phyloP scores from a whole-genome alignment of 2,113 vertebrate species.

The Varanus komodoensis region DNA sequence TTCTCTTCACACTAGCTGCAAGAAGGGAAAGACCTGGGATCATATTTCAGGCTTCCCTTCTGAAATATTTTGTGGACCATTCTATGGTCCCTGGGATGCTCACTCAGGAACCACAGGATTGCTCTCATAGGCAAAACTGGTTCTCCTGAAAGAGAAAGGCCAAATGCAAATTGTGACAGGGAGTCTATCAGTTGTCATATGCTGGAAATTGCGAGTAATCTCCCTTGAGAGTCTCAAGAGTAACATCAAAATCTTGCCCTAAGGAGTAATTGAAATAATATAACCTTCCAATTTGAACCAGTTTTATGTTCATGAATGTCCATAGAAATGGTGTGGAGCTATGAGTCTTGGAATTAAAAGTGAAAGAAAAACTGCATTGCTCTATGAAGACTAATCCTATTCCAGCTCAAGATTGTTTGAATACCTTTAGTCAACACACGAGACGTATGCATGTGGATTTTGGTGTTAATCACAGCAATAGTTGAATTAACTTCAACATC shows the following conservation, averaged over 20 bases:
- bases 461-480: conserved; percentile 5
- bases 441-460: not conserved
- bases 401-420: not conserved
- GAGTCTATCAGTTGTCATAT: not conserved
- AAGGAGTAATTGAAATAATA: not conserved
- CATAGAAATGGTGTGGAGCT: not conserved
- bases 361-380: not conserved
- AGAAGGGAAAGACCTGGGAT: too few species aligned
- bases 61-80: too few species aligned
- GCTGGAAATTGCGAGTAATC: not conserved
- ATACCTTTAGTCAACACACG: not conserved
- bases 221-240: not conserved
- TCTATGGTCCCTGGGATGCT: too few species aligned
- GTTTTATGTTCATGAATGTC: not conserved
- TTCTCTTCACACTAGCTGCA: too few species aligned
- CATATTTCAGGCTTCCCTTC: too few species aligned
- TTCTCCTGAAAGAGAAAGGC: too few species aligned
- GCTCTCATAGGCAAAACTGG: too few species aligned
- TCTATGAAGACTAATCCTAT: not conserved
- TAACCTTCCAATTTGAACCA: not conserved
- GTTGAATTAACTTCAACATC: not conserved
- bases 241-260: not conserved
- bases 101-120: too few species aligned
- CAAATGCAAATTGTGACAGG: too few species aligned
- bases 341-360: not conserved